Conservation (phyloP, 2,113 vertebrate species). For the Proteles cristata region DNA sequence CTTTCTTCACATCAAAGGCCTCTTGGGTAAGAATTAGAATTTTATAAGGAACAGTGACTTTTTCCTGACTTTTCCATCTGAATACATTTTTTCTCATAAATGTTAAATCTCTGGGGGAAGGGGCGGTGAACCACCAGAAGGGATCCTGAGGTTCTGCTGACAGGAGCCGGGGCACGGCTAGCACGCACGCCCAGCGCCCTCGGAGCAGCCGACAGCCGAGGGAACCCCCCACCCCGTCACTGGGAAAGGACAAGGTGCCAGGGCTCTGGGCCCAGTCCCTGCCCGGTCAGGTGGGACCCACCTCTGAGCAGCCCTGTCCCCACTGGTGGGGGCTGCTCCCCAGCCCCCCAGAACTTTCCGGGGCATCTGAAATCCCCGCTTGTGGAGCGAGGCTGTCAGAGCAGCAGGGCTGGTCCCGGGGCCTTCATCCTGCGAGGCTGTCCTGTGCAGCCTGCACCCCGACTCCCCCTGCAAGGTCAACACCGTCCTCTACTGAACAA, state of each 20-base stretch:
- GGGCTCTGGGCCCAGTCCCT: not conserved
- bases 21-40: too few species aligned
- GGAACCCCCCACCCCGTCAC: not conserved
- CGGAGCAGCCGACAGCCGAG: not conserved
- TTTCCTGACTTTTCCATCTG: not conserved
- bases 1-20: too few species aligned
- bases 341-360: not conserved
- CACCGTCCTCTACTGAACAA: not conserved
- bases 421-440: not conserved
- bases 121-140: not conserved
- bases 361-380: not conserved
- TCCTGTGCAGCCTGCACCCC: not conserved
- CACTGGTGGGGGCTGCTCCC: not conserved
- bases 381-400: not conserved
- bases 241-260: not conserved
- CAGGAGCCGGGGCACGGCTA: not conserved
- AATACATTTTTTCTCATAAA: not conserved
- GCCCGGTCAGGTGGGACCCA: not conserved
- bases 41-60: not conserved
- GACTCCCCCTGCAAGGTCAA: not conserved
- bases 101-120: not conserved
- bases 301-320: not conserved
- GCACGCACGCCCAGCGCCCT: not conserved
- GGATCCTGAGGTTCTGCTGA: not conserved
- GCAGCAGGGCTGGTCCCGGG: not conserved